Base-by-base conservation (phyloP, 2,797 vertebrate species). In the Hapalemur alaotrensis region DNA sequence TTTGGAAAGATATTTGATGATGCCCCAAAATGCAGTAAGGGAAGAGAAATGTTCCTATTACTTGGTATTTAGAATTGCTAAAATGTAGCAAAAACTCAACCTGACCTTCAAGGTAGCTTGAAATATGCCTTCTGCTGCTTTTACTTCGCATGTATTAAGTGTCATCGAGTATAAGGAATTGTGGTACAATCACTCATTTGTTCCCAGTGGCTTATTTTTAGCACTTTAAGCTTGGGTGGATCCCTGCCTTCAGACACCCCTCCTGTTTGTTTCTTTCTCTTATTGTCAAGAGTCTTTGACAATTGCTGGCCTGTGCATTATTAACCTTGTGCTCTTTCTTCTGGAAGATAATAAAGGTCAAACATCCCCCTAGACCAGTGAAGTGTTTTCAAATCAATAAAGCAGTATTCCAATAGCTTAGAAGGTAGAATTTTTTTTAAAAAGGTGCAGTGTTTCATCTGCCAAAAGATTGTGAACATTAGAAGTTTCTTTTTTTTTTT, bases 331-430 rank as follows among this genome's bases (percentile, higher is more conserved):
- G 65, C 11, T 91, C 96, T 97, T 73, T 89, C 54, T 95, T 93
- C 69, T 92, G 80, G 59, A 84, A 92, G 84, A 93, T 52, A 93
- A 89, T 96, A 93, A 96, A 95, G 95, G 87, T 97, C 89, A 97
- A 76, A 94, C 72, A 88, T 73, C 8, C 14, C 59, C 14, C 59
- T 70, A 35, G 80, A 96, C 67, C 25, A 70, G 57, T 14, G 67
- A 80, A 88, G 78, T 84, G 78, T 93, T 93, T 96, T 86, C 50
- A 91, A 80, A 90, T 80, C 93, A 93, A 93, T 93, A 93, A 97
- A 93, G 32, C 35, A 61, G n/a, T 30, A 96, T 93, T 94, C 50
- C 91, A 92, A 82, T 69, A 93, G 81, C 48, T 96, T 94, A 17
- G 41, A 86, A 92, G 52, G 57, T 88, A 76, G 48, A 43, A 32